Evolutionary conservation across 2,113 vertebrate genomes (phyloP).

Genomic region (Genyomyrus donnyi): DNA sequence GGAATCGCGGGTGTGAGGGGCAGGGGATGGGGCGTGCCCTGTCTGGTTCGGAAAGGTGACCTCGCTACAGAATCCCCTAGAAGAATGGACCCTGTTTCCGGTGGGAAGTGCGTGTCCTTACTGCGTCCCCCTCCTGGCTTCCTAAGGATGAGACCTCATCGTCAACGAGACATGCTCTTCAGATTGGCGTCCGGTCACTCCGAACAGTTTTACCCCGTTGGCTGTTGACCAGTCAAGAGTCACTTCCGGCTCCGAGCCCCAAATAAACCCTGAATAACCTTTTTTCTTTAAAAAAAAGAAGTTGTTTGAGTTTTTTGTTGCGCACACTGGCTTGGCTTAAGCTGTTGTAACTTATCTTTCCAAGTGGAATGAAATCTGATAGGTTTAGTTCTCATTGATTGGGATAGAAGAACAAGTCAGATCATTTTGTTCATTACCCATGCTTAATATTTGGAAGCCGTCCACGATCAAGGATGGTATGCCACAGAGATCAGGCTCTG

Average conservation of each 20-base stretch:
- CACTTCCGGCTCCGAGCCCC: background rate
- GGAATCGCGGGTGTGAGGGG: background rate
- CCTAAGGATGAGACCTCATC: slow-evolving; percentile 37
- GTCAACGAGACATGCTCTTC: slow-evolving; percentile 15
- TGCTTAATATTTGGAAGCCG: background rate
- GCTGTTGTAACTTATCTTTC: background rate
- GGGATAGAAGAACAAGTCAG: background rate
- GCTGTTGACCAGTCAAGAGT: background rate
- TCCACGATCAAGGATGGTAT: background rate
- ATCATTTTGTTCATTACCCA: background rate
- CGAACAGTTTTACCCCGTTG: background rate
- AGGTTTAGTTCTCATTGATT: background rate
- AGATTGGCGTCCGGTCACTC: slow-evolving; percentile 18
- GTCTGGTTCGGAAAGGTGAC: slow-evolving; percentile 46
- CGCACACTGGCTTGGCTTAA: background rate
- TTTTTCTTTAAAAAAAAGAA: background rate
- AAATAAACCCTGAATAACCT: background rate
- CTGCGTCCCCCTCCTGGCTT: slow-evolving; percentile 30
- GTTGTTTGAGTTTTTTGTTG: background rate
- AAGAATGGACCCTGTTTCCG: slow-evolving; percentile 42
- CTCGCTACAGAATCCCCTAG: slow-evolving; percentile 41
- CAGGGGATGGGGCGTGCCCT: slow-evolving; percentile 3
- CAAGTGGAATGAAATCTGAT: background rate
- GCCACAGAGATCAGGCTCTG: background rate
- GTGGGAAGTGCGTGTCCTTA: slow-evolving; percentile 43